Evolutionary conservation across 2,113 vertebrate species (phyloP), one percentile per base, ranked within the genome.

Genomic region (Etheostoma cragini): DNA sequence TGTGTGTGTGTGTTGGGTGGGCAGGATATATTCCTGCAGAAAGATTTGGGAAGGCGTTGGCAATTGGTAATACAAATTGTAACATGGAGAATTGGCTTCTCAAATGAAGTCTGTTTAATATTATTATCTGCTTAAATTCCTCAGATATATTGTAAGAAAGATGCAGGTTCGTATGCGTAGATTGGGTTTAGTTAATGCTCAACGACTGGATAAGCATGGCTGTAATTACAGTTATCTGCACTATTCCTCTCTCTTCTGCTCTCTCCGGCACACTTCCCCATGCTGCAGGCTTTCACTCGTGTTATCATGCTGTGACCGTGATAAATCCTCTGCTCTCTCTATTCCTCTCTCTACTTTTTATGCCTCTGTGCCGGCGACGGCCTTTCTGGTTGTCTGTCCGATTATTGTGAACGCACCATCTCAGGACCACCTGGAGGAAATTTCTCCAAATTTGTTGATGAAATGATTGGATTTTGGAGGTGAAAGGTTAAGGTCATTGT

Each of bases 141-240:
- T 26, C 52, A 60, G 46, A 17, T 57, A 22, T 26, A 8, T 7
- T 21, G 16, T 30, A n/a, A 63, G 63, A 78, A 1, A 66, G 54
- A 65, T 57, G 14, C 2, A 6, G 54, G 61, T 65, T 53, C 75
- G 45, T 53, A 7, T 26, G 4, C 24, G 57, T 38, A 47, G 21
- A 45, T 58, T 53, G 61, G 56, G 56, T 47, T 47, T 69, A 82
- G 72, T 61, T 60, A 76, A 21, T 0, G 13, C 47, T 76, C 13
- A 19, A 21, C 38, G 22, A 35, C 66, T 30, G 54, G 54, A 69
- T 78, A 62, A 86, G 71, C 69, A 75, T n/a, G 45, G 49, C 60
- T 56, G 53, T 86, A 87, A 81, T 85, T 81, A 77, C 60, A 64
- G 52, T 79, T 42, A 68, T 83, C 65, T 70, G 21, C 67, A 47